These are phyloP conservation scores for Hemiprocne comata DNA, from an alignment of 2,113 vertebrate genomes.

Conservation along the genomic window DNA sequence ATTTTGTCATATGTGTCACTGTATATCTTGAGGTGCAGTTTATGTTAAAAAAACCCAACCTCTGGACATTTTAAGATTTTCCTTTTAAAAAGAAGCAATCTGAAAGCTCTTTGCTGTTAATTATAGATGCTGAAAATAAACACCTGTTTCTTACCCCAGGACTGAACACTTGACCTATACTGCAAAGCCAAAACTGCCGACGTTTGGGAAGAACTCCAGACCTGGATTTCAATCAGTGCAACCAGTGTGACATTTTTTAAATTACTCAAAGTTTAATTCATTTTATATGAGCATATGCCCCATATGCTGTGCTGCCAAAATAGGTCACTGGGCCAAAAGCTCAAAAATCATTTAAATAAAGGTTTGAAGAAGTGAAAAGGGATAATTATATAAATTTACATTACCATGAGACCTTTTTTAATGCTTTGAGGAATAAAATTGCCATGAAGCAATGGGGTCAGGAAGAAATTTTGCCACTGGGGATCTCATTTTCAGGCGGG, in stretches of 20 bases:
- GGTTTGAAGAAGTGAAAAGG: background rate
- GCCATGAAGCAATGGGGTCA: background rate
- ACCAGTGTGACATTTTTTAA: background rate
- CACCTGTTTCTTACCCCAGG: background rate
- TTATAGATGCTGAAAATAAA: background rate
- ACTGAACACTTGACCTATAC: background rate
- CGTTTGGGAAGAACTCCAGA: background rate
- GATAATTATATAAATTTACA: background rate
- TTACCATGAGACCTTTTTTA: background rate
- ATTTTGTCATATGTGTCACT: background rate
- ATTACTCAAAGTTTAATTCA: background rate
- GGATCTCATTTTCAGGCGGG: background rate
- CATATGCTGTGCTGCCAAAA: background rate
- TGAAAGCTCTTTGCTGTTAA: background rate
- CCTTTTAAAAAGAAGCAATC: background rate
- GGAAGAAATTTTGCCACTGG: background rate
- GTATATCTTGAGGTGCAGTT: background rate
- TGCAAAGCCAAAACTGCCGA: background rate
- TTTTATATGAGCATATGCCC: background rate
- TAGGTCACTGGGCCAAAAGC: background rate
- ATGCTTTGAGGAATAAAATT: background rate
- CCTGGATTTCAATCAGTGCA: background rate
- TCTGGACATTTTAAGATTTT: background rate
- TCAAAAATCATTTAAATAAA: background rate
- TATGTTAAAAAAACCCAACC: rapidly evolving